A percentile compares a stretch with the other conserved stretches of the same genome.
Conservation (phyloP, 2,888 invertebrate species). For the Callyntrura guangdongensis region DNA sequence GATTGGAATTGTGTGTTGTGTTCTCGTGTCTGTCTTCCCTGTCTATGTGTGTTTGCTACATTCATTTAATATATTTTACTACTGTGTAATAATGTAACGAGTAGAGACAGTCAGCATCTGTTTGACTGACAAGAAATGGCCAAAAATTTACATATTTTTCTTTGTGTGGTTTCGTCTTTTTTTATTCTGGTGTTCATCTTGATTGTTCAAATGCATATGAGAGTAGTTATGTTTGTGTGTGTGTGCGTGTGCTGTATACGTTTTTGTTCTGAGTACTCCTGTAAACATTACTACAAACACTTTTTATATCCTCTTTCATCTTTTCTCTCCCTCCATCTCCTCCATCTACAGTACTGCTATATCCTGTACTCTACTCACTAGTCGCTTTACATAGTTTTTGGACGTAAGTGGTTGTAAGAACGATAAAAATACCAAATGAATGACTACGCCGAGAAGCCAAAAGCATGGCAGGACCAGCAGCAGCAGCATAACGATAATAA, state of each 20-base stretch:
- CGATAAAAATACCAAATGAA: conserved; percentile 44
- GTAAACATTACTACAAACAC: conserved; percentile 52
- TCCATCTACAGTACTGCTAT: neutral
- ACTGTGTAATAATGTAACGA: conserved; percentile 18
- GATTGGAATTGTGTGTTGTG: neutral
- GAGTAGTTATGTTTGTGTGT: neutral
- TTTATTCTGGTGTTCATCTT: conserved; percentile 33
- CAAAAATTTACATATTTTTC: conserved; percentile 72
- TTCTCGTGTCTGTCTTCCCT: neutral
- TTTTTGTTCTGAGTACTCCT: conserved; percentile 57
- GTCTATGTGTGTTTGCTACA: neutral
- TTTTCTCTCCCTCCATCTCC: neutral
- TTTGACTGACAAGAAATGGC: conserved; percentile 72
- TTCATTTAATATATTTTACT: conserved; percentile 14
- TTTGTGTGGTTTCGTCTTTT: conserved; percentile 67
- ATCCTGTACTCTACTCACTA: neutral
- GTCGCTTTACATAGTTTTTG: too few relatives aligned
- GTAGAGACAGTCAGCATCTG: conserved; percentile 68
- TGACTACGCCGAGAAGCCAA: neutral
- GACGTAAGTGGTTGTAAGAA: conserved; percentile 11
- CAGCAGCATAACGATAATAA: neutral
- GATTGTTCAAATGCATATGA: conserved; percentile 32
- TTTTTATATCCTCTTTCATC: conserved; percentile 54
- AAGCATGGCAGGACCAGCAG: neutral
- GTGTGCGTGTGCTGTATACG: neutral